Base-by-base conservation (phyloP, 2,113 vertebrate genomes). In the Apaloderma vittatum region DNA sequence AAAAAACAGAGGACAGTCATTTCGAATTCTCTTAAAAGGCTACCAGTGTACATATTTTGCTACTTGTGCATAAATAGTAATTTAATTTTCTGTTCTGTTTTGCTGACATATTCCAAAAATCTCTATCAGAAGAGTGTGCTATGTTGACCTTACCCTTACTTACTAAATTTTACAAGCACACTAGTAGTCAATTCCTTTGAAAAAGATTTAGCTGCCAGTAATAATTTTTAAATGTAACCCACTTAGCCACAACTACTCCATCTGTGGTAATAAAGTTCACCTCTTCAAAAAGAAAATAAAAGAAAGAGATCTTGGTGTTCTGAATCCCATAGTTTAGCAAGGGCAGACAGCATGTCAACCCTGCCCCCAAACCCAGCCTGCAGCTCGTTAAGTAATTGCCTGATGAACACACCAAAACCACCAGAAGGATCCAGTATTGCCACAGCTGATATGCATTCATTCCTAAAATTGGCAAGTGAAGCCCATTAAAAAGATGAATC, bases 51-150 rank as follows among this genome's bases (percentile, higher is more conserved):
- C 32, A 29, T 32, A 89, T 96, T 97, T 95, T 97, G 93, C 93
- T 96, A 92, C 57, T 97, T 95, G 96, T 97, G 96, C 97, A 97
- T 96, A 97, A 98, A 92, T 36, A 88, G 48, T 98, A 98, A 98
- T 98, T 96, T 94, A 96, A 97, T 98, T 97, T 98, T 92, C 85
- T 90, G 17, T 74, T 91, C 88, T 74, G 21, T 88, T 94, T 90
- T 97, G 97, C 97, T 98, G 96, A 97, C 88, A 63, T 71, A 43
- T 83, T 86, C 57, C 11, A 93, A 93, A 97, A 97, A 89, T 43
- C 48, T 90, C 61, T 90, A 29, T 93, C 12, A 21, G 83, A 92
- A 77, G n/a, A 88, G 80, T 46, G n/a, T 78, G 51, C 45, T 94
- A 17, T 52, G 40, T 76, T 96, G 95, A 95, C 96, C 95, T 97